These are phyloP conservation scores for Peromyscus californicus DNA, from an alignment of 2,113 vertebrate species.

Conservation along the genomic window DNA sequence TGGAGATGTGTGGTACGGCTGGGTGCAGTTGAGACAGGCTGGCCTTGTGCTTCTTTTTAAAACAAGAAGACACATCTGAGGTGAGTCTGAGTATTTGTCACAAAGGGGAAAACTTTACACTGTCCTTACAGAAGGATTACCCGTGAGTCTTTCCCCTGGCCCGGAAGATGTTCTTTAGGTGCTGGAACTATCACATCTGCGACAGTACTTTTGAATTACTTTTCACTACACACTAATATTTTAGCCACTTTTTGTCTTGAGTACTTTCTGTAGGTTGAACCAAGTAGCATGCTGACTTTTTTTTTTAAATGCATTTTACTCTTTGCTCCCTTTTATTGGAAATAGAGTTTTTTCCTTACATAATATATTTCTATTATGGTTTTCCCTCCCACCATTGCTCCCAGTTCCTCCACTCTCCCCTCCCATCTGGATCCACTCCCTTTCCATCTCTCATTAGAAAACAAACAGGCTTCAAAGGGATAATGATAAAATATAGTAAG, in stretches of 20 bases:
- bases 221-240: constrained; percentile 14
- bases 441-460: background rate
- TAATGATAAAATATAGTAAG: background rate
- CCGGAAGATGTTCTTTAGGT: background rate
- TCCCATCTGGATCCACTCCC: background rate
- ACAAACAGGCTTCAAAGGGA: background rate
- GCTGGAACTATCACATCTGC: background rate
- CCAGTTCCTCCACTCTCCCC: too few relatives aligned
- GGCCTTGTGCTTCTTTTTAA: constrained; percentile 43
- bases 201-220: background rate
- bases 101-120: background rate
- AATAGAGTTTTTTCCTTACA: background rate
- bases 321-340: background rate
- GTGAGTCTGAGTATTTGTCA: background rate
- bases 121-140: background rate
- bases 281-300: background rate
- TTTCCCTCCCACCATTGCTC: background rate
- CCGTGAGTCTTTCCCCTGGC: background rate
- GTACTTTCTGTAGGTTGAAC: background rate
- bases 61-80: background rate
- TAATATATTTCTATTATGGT: background rate
- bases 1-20: background rate
- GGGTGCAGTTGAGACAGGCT: background rate
- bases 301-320: background rate
- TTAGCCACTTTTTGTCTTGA: background rate